A percentile compares a stretch with the other conserved stretches of the same genome.
These are phyloP conservation scores for Elegia similella DNA, from an alignment of 2,888 invertebrate genomes.

Conservation along the genomic window DNA sequence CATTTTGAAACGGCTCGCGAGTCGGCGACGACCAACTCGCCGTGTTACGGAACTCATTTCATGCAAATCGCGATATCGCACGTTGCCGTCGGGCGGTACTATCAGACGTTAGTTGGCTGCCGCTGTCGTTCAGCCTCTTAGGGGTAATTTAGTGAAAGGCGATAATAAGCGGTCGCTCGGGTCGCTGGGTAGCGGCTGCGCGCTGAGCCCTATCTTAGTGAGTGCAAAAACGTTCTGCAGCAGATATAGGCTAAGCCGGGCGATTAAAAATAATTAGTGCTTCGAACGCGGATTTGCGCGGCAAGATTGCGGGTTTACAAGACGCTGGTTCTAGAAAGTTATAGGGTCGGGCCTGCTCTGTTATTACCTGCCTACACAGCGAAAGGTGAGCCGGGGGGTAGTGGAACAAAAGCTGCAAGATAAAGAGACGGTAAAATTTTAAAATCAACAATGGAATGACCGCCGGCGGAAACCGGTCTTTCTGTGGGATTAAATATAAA, in stretches of 20 bases:
- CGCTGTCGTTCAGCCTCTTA: constrained; percentile 44
- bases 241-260: constrained; percentile 43
- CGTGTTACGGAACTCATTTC: constrained; percentile 51
- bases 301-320: constrained; percentile 40
- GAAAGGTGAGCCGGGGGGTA: constrained; percentile 8
- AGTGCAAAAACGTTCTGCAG: constrained; percentile 39
- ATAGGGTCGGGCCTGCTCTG: constrained; percentile 11
- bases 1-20: constrained; percentile 34
- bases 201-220: constrained; percentile 25
- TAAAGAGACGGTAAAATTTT: constrained; percentile 19
- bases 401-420: constrained; percentile 21
- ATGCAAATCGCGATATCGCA: constrained; percentile 58
- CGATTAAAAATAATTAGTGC: constrained; percentile 69
- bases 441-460: constrained; percentile 31
- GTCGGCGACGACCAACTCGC: constrained; percentile 28
- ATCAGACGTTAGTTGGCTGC: constrained; percentile 38
- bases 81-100: constrained; percentile 28
- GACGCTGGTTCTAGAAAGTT: constrained; percentile 24
- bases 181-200: constrained; percentile 33
- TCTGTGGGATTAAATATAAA: constrained; percentile 63
- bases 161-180: constrained; percentile 42
- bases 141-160: constrained; percentile 47
- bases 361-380: constrained; percentile 26
- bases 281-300: constrained; percentile 47
- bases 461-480: constrained; percentile 41